Base-by-base conservation (phyloP, 1,140 invertebrate species). In the Condylostylus longicornis region DNA sequence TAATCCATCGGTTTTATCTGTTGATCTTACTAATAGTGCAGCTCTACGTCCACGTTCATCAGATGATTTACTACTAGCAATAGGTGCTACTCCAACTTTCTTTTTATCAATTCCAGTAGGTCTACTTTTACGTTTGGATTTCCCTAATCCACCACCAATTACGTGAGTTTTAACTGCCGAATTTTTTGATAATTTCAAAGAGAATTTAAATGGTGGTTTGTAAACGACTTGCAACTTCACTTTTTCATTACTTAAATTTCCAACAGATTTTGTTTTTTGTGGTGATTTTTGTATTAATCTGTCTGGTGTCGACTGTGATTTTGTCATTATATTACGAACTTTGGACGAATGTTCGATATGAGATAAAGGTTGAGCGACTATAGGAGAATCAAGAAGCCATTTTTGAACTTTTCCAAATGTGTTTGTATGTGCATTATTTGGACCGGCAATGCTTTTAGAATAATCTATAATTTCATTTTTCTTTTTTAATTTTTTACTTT, bases 191-290 rank as follows among this genome's bases (percentile, higher is more conserved):
- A 86, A 66, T 49, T 81, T 81, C 15, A 85, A 68, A 54, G 77
- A 83, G 54, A 85, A 84, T 45, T 80, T 79, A 53, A 86, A 86
- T 1, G 82, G 82, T 19, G 82, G 81, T 49, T 83, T 84, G 53
- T 84, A 86, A 5, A 85, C 77, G 2, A 86, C 81, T 54, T 86
- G 82, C 8, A 86, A 57, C 33, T 80, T 72, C 0, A 78, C 72
- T 38, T 77, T 73, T 47, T 81, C 71, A 34, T 71, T 70, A 15
- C 51, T 48, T 13, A 62, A 46, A 40, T 58, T 58, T 1, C 49
- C 49, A 37, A 48, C 48, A 8, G 61, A 54, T 25, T 51, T 60
- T 22, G 45, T 63, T 51, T 56, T 60, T 50, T 56, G 54, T 1
- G 58, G 58, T 5, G 49, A 44, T 19, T 55, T 53, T 18, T 54